Conservation (phyloP, 2,797 vertebrate genomes). For the Halcyon badia region DNA sequence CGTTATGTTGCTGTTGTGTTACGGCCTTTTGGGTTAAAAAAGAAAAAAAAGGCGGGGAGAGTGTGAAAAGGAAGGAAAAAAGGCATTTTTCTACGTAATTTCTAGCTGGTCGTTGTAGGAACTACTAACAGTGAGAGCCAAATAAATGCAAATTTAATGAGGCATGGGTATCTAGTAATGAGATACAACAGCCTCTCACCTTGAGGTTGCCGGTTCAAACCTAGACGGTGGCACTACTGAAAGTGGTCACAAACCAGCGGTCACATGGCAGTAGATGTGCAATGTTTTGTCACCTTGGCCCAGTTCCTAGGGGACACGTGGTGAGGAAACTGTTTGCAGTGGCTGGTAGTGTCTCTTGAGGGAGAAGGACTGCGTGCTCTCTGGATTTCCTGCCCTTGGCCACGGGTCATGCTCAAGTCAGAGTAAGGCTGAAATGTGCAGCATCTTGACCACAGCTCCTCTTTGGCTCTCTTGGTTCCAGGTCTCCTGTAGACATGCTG, state of each 20-base stretch:
- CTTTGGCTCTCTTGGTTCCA: background rate
- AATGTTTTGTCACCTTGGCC: background rate
- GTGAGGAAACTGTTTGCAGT: background rate
- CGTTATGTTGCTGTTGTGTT: constrained; percentile 60
- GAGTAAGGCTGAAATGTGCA: rapidly evolving
- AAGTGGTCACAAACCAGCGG: constrained; percentile 5
- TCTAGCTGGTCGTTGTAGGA: constrained; percentile 23
- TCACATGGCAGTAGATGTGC: background rate
- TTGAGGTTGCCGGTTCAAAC: constrained; percentile 19
- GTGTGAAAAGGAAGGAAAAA: background rate
- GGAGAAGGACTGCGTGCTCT: background rate
- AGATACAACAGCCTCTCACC: constrained; percentile 34
- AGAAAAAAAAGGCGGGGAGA: background rate
- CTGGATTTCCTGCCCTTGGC: background rate
- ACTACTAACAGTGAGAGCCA: constrained; percentile 1
- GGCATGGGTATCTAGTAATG: background rate
- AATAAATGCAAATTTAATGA: constrained; percentile 62
- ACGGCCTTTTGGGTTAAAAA: background rate
- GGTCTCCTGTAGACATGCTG: background rate
- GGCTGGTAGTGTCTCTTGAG: background rate
- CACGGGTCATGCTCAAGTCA: rapidly evolving
- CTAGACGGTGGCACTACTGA: background rate
- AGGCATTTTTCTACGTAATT: background rate
- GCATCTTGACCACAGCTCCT: background rate
- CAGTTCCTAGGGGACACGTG: background rate